These are phyloP conservation scores for Halcyon leucocephala DNA, from an alignment of 2,797 vertebrate genomes.

Conservation along the genomic window DNA sequence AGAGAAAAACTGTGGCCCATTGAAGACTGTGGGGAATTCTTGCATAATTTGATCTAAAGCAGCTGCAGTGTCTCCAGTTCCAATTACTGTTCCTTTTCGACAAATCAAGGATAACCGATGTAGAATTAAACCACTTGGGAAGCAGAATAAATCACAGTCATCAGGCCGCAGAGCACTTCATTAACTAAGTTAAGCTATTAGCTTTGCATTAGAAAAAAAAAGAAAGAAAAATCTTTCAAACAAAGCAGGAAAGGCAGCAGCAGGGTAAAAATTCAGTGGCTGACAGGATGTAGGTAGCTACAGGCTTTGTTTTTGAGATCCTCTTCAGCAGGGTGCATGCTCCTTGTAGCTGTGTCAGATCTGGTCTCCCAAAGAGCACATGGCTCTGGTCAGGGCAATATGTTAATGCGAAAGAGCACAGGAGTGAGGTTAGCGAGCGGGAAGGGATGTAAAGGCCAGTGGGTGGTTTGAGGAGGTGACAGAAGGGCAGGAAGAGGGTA, in stretches of 20 bases:
- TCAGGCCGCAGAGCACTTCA: background rate
- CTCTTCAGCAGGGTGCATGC: background rate
- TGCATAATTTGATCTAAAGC: slow-evolving; percentile 6
- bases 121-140: slow-evolving; percentile 17
- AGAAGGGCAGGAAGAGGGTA: background rate
- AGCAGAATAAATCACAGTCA: slow-evolving; percentile 7
- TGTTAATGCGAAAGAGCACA: background rate
- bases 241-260: background rate
- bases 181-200: slow-evolving; percentile 12
- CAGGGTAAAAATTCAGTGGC: background rate
- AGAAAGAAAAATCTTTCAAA: background rate
- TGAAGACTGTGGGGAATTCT: background rate
- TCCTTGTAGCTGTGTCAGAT: background rate
- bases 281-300: background rate
- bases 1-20: background rate
- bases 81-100: slow-evolving; percentile 1
- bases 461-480: background rate
- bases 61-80: background rate
- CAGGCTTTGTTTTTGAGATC: background rate
- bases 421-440: accelerated
- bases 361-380: background rate
- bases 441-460: background rate
- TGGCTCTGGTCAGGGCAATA: accelerated
- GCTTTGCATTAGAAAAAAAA: background rate
- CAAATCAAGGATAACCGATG: background rate